These are phyloP conservation scores for Antechinus flavipes DNA, from an alignment of 2,113 vertebrate species.

Conservation along the genomic window DNA sequence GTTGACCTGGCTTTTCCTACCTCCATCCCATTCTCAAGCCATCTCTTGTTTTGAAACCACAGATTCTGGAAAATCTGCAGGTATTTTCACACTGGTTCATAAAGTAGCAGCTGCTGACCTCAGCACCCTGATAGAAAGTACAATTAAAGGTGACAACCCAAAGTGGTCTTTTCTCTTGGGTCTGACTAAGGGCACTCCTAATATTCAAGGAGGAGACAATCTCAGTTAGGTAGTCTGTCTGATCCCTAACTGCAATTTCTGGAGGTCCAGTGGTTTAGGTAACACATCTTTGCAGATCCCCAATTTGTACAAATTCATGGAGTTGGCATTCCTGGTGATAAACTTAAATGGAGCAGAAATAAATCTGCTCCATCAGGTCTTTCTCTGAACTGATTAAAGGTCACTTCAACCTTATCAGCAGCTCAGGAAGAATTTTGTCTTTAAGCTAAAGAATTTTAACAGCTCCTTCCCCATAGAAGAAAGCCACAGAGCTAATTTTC, in stretches of 20 bases:
- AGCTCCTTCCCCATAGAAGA: conserved; percentile 31
- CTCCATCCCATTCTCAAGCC: background rate
- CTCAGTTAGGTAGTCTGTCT: background rate
- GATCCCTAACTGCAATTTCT: conserved; percentile 25
- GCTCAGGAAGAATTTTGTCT: conserved; percentile 41
- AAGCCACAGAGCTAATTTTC: background rate
- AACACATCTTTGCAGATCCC: conserved; percentile 54
- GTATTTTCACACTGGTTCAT: background rate
- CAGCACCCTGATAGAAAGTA: background rate
- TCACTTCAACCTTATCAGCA: conserved; percentile 45
- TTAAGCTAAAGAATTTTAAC: conserved; percentile 23
- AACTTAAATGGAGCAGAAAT: conserved; percentile 58
- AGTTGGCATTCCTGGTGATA: conserved; percentile 61
- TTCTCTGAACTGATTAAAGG: conserved; percentile 42
- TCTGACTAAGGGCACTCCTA: conserved; percentile 14
- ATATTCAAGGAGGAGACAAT: background rate
- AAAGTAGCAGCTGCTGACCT: background rate
- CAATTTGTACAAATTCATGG: conserved; percentile 46
- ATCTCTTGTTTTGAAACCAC: background rate
- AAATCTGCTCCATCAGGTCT: conserved; percentile 55
- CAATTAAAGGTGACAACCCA: conserved; percentile 55
- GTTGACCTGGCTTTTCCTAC: background rate
- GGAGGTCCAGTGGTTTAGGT: background rate
- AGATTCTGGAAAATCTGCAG: background rate
- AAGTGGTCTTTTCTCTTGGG: conserved; percentile 4